Evolutionary conservation across 2,797 vertebrate species (phyloP), one percentile per base, ranked within the genome.

Genomic region (Oreochromis grahami): DNA sequence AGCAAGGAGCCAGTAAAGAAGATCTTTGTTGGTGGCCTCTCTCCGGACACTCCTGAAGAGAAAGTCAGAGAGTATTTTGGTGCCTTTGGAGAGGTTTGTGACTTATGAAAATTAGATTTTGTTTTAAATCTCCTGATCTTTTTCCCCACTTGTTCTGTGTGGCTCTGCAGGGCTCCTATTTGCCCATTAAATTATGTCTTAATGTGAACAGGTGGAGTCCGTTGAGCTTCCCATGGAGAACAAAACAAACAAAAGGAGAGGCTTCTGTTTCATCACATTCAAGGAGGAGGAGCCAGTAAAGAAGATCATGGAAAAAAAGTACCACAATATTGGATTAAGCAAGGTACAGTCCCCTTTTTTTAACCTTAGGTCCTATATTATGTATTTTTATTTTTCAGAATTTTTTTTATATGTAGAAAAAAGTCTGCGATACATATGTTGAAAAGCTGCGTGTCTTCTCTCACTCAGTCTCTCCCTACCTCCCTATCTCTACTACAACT

Each of bases 231-330:
- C 98, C 81, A 99, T 99, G 98, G 99, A 99, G 94, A 99, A 98
- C 94, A 99, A 99, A 96, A 99, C 98, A 14, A 99, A 99, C 94
- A 99, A 99, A 94, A 97, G 98, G 52, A 97, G 98, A 94, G 99
- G 99, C 26, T 99, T 99, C 96, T 99, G 99, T 95, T 99, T 99
- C 94, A 98, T 99, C 91, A 99, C 98, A 4, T 99, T 99, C 94
- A 98, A 97, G 93, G 98, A 99, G 72, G 98, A 99, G 85, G 99
- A 99, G 12, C 97, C 98, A 38, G 99, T 99, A 50, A 99, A 99
- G 94, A 97, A 95, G 88, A 98, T 99, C 90, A 99, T 99, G 98
- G 98, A 99, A 94, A 99, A 99, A 92, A 99, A 99, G 93, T 99
- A 98, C 91, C 99, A 99, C 93, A 99, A 99, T 79, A 98, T 99